Evolutionary conservation across 2,113 vertebrate genomes (phyloP).

Genomic region (Mustela lutreola): DNA sequence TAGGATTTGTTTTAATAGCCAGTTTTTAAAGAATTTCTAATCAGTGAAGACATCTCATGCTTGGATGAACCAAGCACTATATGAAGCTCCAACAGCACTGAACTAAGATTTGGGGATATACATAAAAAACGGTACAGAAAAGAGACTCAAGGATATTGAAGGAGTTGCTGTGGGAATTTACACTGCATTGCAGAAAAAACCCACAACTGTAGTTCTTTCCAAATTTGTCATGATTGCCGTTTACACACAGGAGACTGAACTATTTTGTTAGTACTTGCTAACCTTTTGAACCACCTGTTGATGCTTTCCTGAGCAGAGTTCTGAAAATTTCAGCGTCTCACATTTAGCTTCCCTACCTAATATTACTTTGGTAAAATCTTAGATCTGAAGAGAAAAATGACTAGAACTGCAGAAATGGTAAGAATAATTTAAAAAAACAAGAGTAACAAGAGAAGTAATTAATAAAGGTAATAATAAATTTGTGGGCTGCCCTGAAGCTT

Average conservation of each 20-base stretch:
- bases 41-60: background rate
- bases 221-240: background rate
- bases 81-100: background rate
- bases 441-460: background rate
- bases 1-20: background rate
- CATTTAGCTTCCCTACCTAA: background rate
- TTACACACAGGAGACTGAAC: background rate
- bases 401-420: background rate
- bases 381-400: background rate
- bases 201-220: background rate
- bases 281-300: background rate
- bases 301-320: background rate
- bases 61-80: background rate
- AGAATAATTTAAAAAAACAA: background rate
- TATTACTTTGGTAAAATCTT: background rate
- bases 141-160: background rate
- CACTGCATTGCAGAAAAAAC: background rate
- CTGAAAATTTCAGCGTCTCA: conserved; percentile 40
- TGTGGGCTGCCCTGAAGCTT: background rate
- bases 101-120: background rate
- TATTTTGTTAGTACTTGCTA: background rate
- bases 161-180: background rate
- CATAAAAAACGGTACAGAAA: background rate
- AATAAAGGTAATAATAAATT: conserved; percentile 20
- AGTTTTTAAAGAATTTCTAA: conserved; percentile 18